Percentiles rank a stretch among this genome's conserved stretches.
Conservation (phyloP, 2,888 invertebrate species). For the Xylophagus ater region DNA sequence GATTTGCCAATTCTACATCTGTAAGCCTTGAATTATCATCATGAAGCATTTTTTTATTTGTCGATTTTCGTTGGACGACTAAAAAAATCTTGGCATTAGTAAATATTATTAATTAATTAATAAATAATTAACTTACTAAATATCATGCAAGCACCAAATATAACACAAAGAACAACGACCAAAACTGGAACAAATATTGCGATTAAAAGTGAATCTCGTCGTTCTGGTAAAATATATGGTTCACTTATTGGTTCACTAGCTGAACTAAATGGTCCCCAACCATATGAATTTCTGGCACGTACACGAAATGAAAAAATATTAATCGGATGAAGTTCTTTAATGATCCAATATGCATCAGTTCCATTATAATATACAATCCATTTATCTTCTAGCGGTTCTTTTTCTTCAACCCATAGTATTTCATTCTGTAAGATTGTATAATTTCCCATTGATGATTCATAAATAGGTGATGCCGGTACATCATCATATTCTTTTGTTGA, state of each 20-base stretch:
- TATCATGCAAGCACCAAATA: constrained; percentile 28
- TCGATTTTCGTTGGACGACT: constrained; percentile 53
- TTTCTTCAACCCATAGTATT: constrained; percentile 46
- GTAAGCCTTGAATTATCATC: constrained; percentile 46
- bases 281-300: constrained; percentile 66
- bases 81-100: constrained; percentile 21
- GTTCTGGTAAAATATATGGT: constrained; percentile 32
- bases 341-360: constrained; percentile 70
- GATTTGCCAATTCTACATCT: constrained; percentile 75
- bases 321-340: constrained; percentile 49
- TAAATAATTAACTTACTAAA: constrained; percentile 24
- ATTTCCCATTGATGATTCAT: constrained; percentile 28
- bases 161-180: constrained; percentile 34
- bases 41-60: constrained; percentile 58
- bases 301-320: constrained; percentile 61
- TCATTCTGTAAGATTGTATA: constrained; percentile 26
- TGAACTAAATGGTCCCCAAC: constrained; percentile 69
- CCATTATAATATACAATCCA: constrained; percentile 67
- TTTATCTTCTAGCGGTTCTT: constrained; percentile 40
- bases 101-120: constrained; percentile 2
- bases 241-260: constrained; percentile 46
- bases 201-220: constrained; percentile 43
- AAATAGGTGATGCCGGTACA: background rate
- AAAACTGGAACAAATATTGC: constrained; percentile 51
- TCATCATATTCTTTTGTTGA: constrained; percentile 15